These are phyloP conservation scores for Melanotaenia boesemani DNA, from an alignment of 2,797 vertebrate species.

Conservation along the genomic window DNA sequence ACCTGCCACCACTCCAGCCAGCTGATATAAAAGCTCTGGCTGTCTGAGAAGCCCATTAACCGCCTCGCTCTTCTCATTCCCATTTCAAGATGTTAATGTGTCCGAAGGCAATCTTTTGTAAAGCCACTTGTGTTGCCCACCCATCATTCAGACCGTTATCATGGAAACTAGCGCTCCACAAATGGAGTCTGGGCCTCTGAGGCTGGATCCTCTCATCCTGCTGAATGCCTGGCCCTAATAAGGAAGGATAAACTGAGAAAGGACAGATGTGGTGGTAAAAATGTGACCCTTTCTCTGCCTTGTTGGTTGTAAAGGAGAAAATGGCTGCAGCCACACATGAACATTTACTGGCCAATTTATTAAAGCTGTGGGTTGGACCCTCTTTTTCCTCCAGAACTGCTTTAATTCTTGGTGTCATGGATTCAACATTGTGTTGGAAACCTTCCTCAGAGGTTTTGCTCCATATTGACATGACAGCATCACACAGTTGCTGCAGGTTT, in stretches of 20 bases:
- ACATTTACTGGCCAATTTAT: too few species aligned
- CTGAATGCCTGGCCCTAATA: conserved; percentile 9
- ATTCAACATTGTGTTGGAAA: too few species aligned
- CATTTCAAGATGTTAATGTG: conserved; percentile 15
- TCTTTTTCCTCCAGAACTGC: too few species aligned
- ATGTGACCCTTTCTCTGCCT: conserved; percentile 1
- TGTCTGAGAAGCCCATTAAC: conserved; percentile 26
- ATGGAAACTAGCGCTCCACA: conserved; percentile 22
- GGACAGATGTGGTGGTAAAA: neutral
- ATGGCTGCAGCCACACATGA: neutral
- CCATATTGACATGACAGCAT: too few species aligned
- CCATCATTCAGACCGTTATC: conserved; percentile 29
- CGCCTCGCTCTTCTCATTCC: neutral
- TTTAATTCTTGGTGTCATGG: too few species aligned
- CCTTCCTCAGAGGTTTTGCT: too few species aligned
- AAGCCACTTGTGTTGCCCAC: conserved; percentile 24
- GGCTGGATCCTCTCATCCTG: neutral
- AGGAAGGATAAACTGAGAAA: conserved; percentile 5
- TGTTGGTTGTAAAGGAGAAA: conserved; percentile 1
- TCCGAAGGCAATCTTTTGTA: conserved; percentile 24
- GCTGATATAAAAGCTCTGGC: conserved; percentile 1
- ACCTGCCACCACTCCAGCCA: neutral
- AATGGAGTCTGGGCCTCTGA: conserved; percentile 18
- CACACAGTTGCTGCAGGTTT: too few species aligned
- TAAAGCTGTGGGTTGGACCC: too few species aligned